phyloP scores from a whole-genome alignment of 2,797 vertebrate genomes.

The Esox masquinongy region DNA sequence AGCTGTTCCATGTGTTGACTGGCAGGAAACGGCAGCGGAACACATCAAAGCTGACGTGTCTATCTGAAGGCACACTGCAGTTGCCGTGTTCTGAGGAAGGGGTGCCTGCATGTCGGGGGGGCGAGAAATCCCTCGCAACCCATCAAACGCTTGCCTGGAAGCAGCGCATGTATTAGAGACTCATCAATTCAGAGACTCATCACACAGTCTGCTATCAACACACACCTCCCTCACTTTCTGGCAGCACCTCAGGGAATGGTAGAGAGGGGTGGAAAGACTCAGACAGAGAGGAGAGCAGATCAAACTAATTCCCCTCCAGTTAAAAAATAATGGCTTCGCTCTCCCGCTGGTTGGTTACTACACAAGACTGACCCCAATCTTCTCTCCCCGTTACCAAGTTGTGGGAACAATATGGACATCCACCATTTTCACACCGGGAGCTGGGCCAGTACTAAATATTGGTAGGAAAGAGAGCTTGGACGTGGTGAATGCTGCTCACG shows the following conservation, averaged over 20 bases:
- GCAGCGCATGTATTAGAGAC: neutral
- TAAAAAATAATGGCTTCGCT: neutral
- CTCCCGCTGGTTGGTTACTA: neutral
- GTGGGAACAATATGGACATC: neutral
- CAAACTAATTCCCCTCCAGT: neutral
- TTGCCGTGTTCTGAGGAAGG: neutral
- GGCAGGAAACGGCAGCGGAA: neutral
- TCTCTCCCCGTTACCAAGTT: neutral
- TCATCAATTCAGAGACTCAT: neutral
- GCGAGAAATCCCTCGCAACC: neutral
- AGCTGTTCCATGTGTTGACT: neutral
- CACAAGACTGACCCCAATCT: neutral
- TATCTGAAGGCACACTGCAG: slow-evolving; percentile 7
- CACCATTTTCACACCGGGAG: neutral
- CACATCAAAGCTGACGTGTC: slow-evolving; percentile 38
- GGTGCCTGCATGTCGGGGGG: neutral
- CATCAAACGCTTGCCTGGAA: slow-evolving; percentile 2
- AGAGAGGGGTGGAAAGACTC: neutral
- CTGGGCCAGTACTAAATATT: neutral
- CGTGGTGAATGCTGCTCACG: neutral
- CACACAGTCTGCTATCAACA: neutral
- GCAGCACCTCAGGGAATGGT: neutral
- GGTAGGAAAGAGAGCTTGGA: neutral
- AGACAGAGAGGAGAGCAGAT: neutral
- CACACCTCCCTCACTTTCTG: neutral